Evolutionary conservation across 2,888 invertebrate species (phyloP), one percentile per base, ranked within the genome.

Genomic region (Willowsia nigromaculata): DNA sequence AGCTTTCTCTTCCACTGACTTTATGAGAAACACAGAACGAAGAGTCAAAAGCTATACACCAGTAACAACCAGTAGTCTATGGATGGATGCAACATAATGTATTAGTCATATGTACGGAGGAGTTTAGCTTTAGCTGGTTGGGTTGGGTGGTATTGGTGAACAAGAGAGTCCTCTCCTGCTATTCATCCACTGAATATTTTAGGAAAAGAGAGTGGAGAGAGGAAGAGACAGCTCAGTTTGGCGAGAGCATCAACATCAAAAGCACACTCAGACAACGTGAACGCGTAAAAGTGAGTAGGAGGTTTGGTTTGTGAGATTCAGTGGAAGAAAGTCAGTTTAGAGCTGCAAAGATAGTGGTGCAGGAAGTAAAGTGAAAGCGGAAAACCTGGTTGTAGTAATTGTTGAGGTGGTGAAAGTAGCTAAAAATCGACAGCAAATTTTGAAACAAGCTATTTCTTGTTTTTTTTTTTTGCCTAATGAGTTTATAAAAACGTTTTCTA

Each of bases 221-320:
- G 85, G 85, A 85, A 85, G 62, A 85, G 78, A 85, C 85, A 78
- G 85, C 85, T 85, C 85, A 85, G 85, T 85, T 85, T 85, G 65
- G 47, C 78, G 27, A 78, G 85, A 85, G 85, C 85, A 85, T 85
- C 85, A 85, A 85, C 76, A 85, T 76, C 85, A 85, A 25, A 62
- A 76, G 37, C 78, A 78, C 78, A 62, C 71, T n/a, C 65, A 65
- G 18, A 9, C 40, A 56, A 76, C 11, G 22, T 53, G 53, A 18
- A 78, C 50, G n/a, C n/a, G 76, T 15, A 18, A 30, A 43, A 71
- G 18, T 40, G 37, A 76, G n/a, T 27, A 76, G 50, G 25, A 13
- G 40, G 30, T n/a, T 50, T 76, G 76, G 76, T n/a, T 22, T 68
- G 65, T 37, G 37, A 11, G 37, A 22, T n/a, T 40, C 25, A 47